Evolutionary conservation across 2,113 vertebrate genomes (phyloP), one percentile per base, ranked within the genome.

Genomic region (Salvelinus namaycush): DNA sequence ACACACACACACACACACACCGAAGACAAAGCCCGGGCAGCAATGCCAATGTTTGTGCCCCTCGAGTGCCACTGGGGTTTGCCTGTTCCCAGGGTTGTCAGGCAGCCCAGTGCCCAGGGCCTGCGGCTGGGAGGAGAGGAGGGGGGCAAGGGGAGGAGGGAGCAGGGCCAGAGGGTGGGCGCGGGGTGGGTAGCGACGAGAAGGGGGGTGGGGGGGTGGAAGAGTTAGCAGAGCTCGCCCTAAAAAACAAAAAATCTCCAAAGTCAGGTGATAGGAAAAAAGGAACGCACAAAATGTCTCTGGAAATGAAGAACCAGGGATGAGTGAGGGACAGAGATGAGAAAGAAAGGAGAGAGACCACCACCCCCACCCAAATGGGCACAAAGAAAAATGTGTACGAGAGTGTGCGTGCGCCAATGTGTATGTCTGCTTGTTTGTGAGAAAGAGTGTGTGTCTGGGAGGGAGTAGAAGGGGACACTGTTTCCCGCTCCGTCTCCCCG

Each of bases 401-500:
- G 13, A 24, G 60, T 14, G 11, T 64, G 2, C 9, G 24, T 3
- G 60, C 22, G 5, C 20, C 59, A n/a, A 7, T 24, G n/a, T 62
- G 59, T 62, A 20, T 24, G 22, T 22, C 6, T 62, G 59, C 59
- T 1, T 62, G 24, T 26, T 12, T 54, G 51, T n/a, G 60, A 22
- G 22, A 24, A 16, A 70, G 48, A 11, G 73, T 74, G 67, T 77
- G 31, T 71, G 59, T 75, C 48, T 76, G 71, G 26, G 70, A 67
- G 75, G 67, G 74, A 20, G 62, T 9, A 65, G 68, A 67, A 77
- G 92, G 88, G 93, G 92, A 94, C 82, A 83, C 92, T 91, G 92
- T 72, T 93, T 93, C 91, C 91, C 91, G 92, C 92, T 94, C 83
- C 91, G 93, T 92, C 92, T 92, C 92, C 68, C 54, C 74, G 12